These are phyloP conservation scores for Ectemnius cavifrons DNA, from an alignment of 2,888 invertebrate species.

Conservation along the genomic window DNA sequence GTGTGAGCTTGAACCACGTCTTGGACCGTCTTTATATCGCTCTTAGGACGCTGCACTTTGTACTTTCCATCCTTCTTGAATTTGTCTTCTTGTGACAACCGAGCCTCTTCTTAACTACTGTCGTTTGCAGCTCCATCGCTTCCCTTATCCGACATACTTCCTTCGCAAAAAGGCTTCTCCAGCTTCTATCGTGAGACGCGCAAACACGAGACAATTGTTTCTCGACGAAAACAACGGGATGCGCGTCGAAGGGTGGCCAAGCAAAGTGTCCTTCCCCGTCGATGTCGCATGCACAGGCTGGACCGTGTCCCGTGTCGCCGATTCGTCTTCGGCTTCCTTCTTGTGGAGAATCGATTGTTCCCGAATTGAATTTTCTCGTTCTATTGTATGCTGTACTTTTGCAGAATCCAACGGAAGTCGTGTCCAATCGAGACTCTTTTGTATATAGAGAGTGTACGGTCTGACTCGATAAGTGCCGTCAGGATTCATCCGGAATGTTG, in stretches of 20 bases:
- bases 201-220: slow-evolving; percentile 67
- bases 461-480: background rate
- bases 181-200: slow-evolving; percentile 44
- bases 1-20: no score
- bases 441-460: background rate
- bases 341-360: background rate
- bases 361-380: no score
- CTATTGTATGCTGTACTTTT: background rate
- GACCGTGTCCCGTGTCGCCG: slow-evolving; percentile 24
- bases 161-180: no score
- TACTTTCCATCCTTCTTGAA: no score
- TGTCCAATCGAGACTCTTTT: slow-evolving; percentile 15
- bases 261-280: slow-evolving; percentile 16
- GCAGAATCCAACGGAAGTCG: slow-evolving; percentile 23
- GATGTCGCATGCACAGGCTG: background rate
- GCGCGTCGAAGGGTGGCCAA: slow-evolving; percentile 52
- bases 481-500: slow-evolving; percentile 23
- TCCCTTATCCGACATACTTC: no score
- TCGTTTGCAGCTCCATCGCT: no score
- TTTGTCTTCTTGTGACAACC: no score
- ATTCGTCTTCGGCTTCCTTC: slow-evolving; percentile 16
- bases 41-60: no score
- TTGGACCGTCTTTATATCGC: no score
- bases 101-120: no score
- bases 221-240: slow-evolving; percentile 63